Base-by-base conservation (phyloP, 53 echinoderm and acorn worm genomes). In the Paracentrotus lividus region DNA sequence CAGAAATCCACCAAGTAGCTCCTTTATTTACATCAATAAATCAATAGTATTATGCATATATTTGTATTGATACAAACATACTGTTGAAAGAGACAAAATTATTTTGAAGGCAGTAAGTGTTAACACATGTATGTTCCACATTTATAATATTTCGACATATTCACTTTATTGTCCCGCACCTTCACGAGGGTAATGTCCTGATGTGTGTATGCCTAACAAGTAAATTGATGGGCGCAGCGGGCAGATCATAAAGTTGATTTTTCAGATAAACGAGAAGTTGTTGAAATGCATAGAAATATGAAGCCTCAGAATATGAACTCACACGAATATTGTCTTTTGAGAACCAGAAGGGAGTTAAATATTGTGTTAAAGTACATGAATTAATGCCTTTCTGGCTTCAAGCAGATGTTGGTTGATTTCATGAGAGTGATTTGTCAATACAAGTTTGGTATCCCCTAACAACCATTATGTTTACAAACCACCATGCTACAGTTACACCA, bases 401-500 rank as follows among this genome's bases (percentile, higher is more conserved):
- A n/a, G n/a, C n/a, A n/a, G n/a, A n/a, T n/a, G n/a, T n/a, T 81
- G 45, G 14, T 47, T 45, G 81, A 32, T 47, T 13, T 81, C 47
- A 45, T 81, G 9, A 34, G 20, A 42, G 13, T n/a, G 20, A 81
- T 81, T 81, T 81, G 81, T 81, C 81, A 81, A 44, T 45, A 32
- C 10, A 2, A 32, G 47, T 45, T 45, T 81, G 81, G 81, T 81
- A 81, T 81, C 81, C 81, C 81, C 13, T 24, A n/a, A 47, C 49
- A 81, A 81, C 81, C 26, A 0, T n/a, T 81, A 45, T 81, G 81
- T 81, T 81, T 47, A 81, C 45, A 81, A 1, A 23, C 49, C 49
- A 81, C 81, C 81, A 8, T 81, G 81, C 26, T 27, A 81, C 81
- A 81, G 47, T 81, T 81, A 26, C n/a, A n/a, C 81, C 81, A 81